Percentiles rank a stretch among this genome's conserved stretches.
phyloP scores from a whole-genome alignment of 2,888 invertebrate genomes.

The Lucinisca nassula region DNA sequence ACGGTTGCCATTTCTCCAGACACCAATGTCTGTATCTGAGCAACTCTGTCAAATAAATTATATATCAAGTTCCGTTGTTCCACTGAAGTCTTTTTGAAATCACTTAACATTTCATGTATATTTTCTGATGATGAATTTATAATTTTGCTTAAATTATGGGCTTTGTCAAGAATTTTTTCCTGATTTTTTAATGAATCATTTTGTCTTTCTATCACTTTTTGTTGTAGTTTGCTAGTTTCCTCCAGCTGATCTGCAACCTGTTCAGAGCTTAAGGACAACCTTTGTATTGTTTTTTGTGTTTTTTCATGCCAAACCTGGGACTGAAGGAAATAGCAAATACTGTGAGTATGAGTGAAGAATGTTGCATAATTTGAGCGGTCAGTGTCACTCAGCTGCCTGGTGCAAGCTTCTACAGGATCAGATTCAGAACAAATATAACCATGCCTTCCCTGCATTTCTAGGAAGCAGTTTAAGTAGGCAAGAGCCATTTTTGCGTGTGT shows the following conservation, averaged over 20 bases:
- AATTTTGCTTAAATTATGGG: slow-evolving; percentile 83
- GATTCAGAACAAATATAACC: slow-evolving; percentile 80
- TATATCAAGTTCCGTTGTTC: slow-evolving; percentile 90
- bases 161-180: slow-evolving; percentile 84
- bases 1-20: slow-evolving; percentile 91
- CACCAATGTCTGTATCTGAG: slow-evolving; percentile 90
- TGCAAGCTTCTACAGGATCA: slow-evolving; percentile 88
- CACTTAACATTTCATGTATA: slow-evolving; percentile 85
- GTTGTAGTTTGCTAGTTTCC: slow-evolving; percentile 88
- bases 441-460: slow-evolving; percentile 90
- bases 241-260: slow-evolving; percentile 89
- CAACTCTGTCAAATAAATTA: slow-evolving; percentile 90
- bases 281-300: slow-evolving; percentile 89
- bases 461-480: slow-evolving; percentile 91
- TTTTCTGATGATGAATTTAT: slow-evolving; percentile 83
- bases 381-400: slow-evolving; percentile 90
- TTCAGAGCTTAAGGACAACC: slow-evolving; percentile 89
- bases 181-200: slow-evolving; percentile 87
- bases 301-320: slow-evolving; percentile 91
- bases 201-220: slow-evolving; percentile 89
- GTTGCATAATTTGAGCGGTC: slow-evolving; percentile 90
- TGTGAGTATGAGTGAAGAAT: slow-evolving; percentile 91
- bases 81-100: slow-evolving; percentile 89
- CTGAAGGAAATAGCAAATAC: slow-evolving; percentile 91
- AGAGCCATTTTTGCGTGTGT: slow-evolving; percentile 90